phyloP scores from a whole-genome alignment of 2,797 vertebrate species.

The Margarornis squamiger region DNA sequence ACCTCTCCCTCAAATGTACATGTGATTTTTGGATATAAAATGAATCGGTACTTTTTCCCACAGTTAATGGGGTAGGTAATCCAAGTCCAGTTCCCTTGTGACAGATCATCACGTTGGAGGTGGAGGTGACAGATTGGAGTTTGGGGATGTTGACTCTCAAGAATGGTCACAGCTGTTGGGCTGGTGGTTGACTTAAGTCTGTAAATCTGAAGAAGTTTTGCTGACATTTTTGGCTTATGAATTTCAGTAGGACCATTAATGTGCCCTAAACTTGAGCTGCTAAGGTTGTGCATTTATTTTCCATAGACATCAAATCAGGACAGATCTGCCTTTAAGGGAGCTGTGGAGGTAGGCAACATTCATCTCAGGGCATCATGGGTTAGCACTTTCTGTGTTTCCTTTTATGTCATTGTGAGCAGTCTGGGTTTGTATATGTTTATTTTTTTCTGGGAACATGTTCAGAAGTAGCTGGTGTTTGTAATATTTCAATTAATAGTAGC shows the following conservation, averaged over 20 bases:
- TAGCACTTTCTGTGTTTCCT: background rate
- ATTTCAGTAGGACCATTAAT: background rate
- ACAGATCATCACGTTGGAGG: accelerated
- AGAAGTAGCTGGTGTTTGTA: background rate
- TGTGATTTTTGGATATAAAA: background rate
- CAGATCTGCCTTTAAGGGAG: background rate
- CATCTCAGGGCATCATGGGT: background rate
- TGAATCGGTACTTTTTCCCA: accelerated
- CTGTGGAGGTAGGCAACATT: background rate
- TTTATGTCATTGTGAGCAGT: background rate
- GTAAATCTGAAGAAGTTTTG: background rate
- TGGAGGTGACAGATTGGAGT: background rate
- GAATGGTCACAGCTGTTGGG: background rate
- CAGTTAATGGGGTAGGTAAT: background rate
- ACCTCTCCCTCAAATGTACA: background rate
- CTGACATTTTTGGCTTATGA: background rate
- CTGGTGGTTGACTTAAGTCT: background rate
- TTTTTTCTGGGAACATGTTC: background rate
- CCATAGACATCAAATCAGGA: background rate
- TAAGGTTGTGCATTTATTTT: background rate
- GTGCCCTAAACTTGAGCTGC: background rate
- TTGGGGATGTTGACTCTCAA: background rate
- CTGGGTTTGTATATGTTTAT: background rate
- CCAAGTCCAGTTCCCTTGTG: background rate
- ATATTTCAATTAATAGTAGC: background rate